These are phyloP conservation scores for Scalopus aquaticus DNA, from an alignment of 2,113 vertebrate genomes.

Conservation along the genomic window DNA sequence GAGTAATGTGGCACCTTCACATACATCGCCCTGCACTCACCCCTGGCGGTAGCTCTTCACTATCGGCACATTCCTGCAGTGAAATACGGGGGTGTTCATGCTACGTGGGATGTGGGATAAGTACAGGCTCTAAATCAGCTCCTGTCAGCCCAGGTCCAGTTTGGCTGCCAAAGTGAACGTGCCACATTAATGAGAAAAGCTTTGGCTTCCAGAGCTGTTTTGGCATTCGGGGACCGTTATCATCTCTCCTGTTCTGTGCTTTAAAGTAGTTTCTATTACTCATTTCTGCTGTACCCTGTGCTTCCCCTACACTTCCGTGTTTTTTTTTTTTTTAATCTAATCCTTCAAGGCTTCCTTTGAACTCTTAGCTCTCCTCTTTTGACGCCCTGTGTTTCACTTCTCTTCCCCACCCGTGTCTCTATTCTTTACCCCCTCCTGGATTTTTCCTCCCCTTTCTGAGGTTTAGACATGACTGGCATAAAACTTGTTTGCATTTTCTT, in stretches of 20 bases:
- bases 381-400: not conserved
- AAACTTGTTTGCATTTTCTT: not conserved
- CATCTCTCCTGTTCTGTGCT: not conserved
- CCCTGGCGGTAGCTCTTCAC: rapidly evolving
- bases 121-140: not conserved
- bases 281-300: not conserved
- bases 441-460: not conserved
- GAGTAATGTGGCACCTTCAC: too few species aligned
- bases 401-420: not conserved
- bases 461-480: not conserved
- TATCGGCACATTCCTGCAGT: not conserved
- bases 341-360: not conserved
- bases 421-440: not conserved
- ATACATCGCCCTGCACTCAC: not conserved
- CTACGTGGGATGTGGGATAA: not conserved
- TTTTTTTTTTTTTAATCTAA: not conserved
- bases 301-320: not conserved
- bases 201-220: not conserved
- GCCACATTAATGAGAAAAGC: not conserved
- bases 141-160: not conserved
- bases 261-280: not conserved
- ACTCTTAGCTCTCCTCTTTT: not conserved
- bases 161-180: not conserved
- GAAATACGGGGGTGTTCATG: not conserved
- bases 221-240: not conserved